Conservation (phyloP, 2,113 vertebrate genomes). For the Ciconia boyciana region DNA sequence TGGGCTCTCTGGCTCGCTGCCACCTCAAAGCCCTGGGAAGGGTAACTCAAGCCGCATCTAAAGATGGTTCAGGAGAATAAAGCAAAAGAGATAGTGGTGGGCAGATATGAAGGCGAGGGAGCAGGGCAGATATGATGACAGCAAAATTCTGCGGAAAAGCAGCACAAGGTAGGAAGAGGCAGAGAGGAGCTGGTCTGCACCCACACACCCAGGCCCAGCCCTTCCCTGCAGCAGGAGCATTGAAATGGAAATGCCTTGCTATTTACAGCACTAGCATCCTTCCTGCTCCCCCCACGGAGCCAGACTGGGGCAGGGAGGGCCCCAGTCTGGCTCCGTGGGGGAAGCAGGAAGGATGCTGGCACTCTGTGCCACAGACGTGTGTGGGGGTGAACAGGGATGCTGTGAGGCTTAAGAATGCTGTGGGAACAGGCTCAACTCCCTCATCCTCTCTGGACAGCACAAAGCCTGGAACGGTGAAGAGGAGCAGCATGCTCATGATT, state of each 20-base stretch:
- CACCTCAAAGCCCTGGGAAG: not conserved
- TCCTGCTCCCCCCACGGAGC: not conserved
- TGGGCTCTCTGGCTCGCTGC: not conserved
- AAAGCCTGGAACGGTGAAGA: not conserved
- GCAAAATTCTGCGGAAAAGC: not conserved
- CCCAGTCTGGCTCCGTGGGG: not conserved
- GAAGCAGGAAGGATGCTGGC: not conserved
- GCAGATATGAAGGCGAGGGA: not conserved
- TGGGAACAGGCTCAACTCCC: not conserved
- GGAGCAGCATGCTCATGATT: accelerated
- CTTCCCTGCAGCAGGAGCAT: not conserved
- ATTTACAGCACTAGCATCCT: not conserved
- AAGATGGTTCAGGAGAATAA: not conserved
- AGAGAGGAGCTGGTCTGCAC: not conserved
- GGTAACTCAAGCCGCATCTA: not conserved
- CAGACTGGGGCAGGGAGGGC: not conserved
- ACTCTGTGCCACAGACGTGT: not conserved
- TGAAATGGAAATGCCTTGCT: conserved; percentile 25
- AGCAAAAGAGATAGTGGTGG: not conserved
- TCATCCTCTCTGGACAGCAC: not conserved
- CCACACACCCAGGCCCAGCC: not conserved
- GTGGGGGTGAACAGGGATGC: not conserved
- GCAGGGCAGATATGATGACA: not conserved
- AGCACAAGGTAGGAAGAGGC: not conserved
- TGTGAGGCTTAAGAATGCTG: not conserved